These are phyloP conservation scores for Ostrea denselamellosa DNA, from an alignment of 1,140 invertebrate species.

Conservation along the genomic window DNA sequence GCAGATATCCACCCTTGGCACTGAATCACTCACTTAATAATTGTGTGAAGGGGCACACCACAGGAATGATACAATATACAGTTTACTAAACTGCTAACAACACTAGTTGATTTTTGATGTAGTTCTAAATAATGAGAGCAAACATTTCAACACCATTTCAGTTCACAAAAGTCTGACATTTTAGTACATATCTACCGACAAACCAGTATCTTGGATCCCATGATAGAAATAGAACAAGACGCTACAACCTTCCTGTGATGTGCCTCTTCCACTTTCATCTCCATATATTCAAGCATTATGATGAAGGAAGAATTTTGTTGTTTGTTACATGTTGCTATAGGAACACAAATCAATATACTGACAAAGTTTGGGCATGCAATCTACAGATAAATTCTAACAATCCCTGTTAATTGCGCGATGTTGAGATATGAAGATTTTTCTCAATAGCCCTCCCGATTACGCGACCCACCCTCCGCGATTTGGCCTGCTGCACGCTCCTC, in stretches of 20 bases:
- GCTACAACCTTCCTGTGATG: neutral
- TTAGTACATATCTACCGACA: neutral
- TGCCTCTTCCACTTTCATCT: neutral
- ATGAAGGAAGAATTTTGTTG: slow-evolving; percentile 35
- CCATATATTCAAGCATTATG: neutral
- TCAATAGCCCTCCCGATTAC: slow-evolving; percentile 66
- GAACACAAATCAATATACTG: slow-evolving; percentile 38
- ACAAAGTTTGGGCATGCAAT: slow-evolving; percentile 35
- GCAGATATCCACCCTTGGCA: neutral
- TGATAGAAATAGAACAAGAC: neutral
- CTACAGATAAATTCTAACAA: slow-evolving; percentile 32
- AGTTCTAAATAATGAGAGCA: neutral
- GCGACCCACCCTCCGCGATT: slow-evolving; percentile 68
- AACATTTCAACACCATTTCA: neutral
- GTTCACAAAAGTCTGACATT: neutral
- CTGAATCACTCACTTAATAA: neutral
- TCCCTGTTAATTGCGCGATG: slow-evolving; percentile 32
- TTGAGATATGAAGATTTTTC: slow-evolving; percentile 36
- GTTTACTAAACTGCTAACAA: slow-evolving; percentile 8
- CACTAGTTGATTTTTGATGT: neutral
- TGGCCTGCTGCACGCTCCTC: slow-evolving; percentile 41
- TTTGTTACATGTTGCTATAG: slow-evolving; percentile 39
- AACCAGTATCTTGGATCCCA: neutral
- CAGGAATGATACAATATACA: neutral
- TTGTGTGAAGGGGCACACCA: neutral